Evolutionary conservation across 2,888 invertebrate species (phyloP).

Genomic region (Melanotus villosus): DNA sequence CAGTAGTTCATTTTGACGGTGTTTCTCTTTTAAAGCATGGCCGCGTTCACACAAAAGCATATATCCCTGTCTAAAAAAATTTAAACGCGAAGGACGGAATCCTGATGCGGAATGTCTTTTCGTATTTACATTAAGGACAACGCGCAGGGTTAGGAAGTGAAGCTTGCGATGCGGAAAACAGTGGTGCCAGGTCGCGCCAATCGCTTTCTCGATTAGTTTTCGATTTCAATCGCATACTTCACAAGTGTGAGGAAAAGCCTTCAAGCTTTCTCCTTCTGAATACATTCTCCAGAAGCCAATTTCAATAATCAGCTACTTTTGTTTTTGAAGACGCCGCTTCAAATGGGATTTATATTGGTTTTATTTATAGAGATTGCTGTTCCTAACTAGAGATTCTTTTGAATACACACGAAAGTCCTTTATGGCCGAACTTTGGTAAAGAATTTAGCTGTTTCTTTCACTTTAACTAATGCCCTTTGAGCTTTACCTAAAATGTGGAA

Average conservation of each 20-base stretch:
- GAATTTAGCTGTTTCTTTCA: conserved; percentile 8
- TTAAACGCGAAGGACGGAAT: conserved; percentile 12
- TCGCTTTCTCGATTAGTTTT: conserved; percentile 47
- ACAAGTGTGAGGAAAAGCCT: conserved; percentile 43
- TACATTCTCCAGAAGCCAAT: conserved; percentile 42
- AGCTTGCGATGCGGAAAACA: conserved; percentile 35
- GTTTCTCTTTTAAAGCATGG: conserved; percentile 13
- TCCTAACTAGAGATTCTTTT: conserved; percentile 28
- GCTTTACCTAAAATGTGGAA: not conserved
- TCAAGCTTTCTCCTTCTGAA: conserved; percentile 37
- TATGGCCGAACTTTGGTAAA: conserved; percentile 14
- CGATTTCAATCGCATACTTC: conserved; percentile 47
- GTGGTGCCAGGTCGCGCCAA: conserved; percentile 45
- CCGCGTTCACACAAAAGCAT: conserved; percentile 3
- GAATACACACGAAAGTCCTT: conserved; percentile 20
- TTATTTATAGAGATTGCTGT: conserved; percentile 40
- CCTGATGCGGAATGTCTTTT: conserved; percentile 17
- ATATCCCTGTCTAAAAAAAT: conserved; percentile 17
- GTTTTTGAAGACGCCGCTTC: conserved; percentile 42
- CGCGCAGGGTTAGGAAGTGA: conserved; percentile 21
- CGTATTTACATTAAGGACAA: conserved; percentile 21
- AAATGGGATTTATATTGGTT: conserved; percentile 43
- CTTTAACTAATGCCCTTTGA: conserved; percentile 21
- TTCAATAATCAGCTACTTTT: conserved; percentile 47
- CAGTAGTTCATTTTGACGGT: not conserved